Evolutionary conservation across 2,797 vertebrate genomes (phyloP), one percentile per base, ranked within the genome.

Genomic region (Premnoplex brunnescens): DNA sequence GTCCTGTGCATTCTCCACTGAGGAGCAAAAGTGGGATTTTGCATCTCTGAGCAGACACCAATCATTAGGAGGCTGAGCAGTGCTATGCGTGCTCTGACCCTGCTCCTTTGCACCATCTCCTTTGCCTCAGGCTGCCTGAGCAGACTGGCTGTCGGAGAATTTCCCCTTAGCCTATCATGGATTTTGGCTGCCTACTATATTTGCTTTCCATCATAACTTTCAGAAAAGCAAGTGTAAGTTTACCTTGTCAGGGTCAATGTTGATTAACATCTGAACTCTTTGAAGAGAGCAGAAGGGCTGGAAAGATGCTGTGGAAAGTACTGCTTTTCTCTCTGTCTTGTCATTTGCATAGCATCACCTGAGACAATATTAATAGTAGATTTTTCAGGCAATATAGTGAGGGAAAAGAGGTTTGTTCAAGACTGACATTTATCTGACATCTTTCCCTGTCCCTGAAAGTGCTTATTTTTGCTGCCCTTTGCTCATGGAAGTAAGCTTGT

Each of bases 381-480:
- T 86, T 79, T 88, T 90, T 91, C 48, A 28, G 82, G 66, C 34
- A 59, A 14, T 76, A 12, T 32, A 59, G 66, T 28, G 66, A 90
- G 14, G 49, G 26, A 30, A 87, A 86, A 51, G 63, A 90, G 56
- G 15, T 89, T 92, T 89, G 60, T 56, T 85, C 27, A 68, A 84
- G 81, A 78, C 49, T 85, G 52, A 71, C 63, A 85, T 16, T 75
- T 23, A 9, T 83, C 84, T 81, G 76, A 82, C 66, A 76, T 92
- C 23, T 69, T 93, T 72, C 32, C 26, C 22, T 77, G 2, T 76
- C 49, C 32, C 54, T 91, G 60, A 51, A 89, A 46, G 51, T 66
- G 69, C 87, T 92, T 83, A 52, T 91, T 96, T 92, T 93, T 85
- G 39, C 58, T 91, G 69, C 79, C 69, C 76, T 89, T 92, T 81